Conservation (phyloP, 2,113 vertebrate species). For the Coryphaenoides rupestris region DNA sequence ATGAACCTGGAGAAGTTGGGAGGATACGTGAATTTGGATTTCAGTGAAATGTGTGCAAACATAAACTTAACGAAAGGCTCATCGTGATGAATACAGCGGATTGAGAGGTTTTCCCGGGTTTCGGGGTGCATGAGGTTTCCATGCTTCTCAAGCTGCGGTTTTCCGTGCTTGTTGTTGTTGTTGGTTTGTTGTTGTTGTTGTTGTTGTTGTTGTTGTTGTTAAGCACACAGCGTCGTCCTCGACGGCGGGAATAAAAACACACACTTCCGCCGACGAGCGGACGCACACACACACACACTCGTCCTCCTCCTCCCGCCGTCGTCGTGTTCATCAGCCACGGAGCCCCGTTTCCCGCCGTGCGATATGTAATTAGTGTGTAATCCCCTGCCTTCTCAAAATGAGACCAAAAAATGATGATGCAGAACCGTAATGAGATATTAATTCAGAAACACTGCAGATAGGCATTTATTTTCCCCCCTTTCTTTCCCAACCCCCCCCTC, state of each 20-base stretch:
- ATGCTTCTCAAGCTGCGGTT: too few species aligned
- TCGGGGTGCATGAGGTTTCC: too few species aligned
- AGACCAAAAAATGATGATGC: conserved; percentile 72
- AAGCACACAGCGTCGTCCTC: too few species aligned
- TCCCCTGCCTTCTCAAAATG: conserved; percentile 68
- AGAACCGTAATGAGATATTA: conserved; percentile 72
- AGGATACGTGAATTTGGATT: neutral
- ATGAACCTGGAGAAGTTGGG: neutral
- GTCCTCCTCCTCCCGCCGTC: too few species aligned
- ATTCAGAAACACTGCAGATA: conserved; percentile 68
- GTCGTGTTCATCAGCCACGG: conserved; percentile 58
- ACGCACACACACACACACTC: conserved; percentile 7
- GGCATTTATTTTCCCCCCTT: conserved; percentile 56
- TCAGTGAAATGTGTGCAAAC: conserved; percentile 6
- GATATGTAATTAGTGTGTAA: conserved; percentile 73
- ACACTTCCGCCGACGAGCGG: conserved; percentile 37
- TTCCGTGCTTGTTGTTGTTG: too few species aligned
- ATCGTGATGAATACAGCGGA: too few species aligned
- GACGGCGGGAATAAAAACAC: conserved; percentile 21
- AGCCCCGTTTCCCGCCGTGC: conserved; percentile 57
- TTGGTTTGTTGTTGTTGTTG: too few species aligned
- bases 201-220: too few species aligned
- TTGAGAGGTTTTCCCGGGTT: too few species aligned
- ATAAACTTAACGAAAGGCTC: conserved; percentile 1
- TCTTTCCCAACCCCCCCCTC: conserved; percentile 40